Evolutionary conservation across 2,888 invertebrate genomes (phyloP).

Genomic region (Gortyna flavago): DNA sequence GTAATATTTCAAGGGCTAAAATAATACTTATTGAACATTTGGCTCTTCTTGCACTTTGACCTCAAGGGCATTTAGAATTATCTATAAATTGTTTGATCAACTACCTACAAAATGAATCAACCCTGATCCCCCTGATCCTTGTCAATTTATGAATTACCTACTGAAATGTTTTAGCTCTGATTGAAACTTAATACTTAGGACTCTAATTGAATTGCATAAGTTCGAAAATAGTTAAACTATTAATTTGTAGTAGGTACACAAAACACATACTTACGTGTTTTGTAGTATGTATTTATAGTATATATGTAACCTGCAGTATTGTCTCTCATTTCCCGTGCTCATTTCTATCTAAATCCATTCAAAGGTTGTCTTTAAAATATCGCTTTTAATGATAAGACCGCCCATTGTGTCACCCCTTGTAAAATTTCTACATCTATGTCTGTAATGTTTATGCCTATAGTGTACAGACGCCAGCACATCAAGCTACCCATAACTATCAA

Average conservation of each 20-base stretch:
- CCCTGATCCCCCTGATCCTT: too few species aligned
- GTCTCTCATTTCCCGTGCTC: too few species aligned
- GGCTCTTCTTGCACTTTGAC: conserved; percentile 28
- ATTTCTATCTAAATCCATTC: too few species aligned
- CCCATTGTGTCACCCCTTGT: background rate
- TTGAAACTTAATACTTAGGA: background rate
- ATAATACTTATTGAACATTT: conserved; percentile 54
- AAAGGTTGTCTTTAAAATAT: too few species aligned
- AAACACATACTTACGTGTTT: too few species aligned
- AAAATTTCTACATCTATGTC: background rate
- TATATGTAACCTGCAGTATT: too few species aligned
- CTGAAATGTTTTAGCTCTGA: background rate
- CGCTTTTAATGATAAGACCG: too few species aligned
- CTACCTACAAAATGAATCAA: too few species aligned
- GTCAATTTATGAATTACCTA: background rate
- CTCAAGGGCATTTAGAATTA: conserved; percentile 8
- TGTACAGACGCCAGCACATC: too few species aligned
- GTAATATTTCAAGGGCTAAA: conserved; percentile 24
- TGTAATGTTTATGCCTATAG: too few species aligned
- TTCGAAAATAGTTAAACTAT: background rate
- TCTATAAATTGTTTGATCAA: conserved; percentile 22
- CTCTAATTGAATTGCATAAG: background rate
- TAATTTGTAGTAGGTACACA: background rate
- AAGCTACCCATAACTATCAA: too few species aligned
- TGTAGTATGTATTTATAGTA: too few species aligned